Conservation (phyloP, 30 jellyfish, hydroid and myxozoan species). For the Aurelia sp. region DNA sequence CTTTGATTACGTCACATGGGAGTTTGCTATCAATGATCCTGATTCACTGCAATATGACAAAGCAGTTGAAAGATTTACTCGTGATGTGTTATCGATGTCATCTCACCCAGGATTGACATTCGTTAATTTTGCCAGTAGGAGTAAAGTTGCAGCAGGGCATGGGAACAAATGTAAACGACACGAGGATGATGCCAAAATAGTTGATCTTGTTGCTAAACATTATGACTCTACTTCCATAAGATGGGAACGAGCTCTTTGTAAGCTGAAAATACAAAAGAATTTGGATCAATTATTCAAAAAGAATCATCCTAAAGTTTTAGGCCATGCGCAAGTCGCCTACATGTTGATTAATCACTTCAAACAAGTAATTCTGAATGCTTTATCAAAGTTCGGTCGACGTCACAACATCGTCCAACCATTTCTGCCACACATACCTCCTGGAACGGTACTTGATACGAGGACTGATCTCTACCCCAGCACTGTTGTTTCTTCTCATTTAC, state of each 20-base stretch:
- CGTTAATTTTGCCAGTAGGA: constrained; percentile 67
- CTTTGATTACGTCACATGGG: constrained; percentile 94
- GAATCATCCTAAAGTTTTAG: constrained; percentile 88
- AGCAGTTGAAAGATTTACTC: constrained; percentile 62
- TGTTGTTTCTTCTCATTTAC: constrained; percentile 15
- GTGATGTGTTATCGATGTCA: constrained; percentile 30
- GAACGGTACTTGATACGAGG: not conserved
- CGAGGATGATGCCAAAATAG: constrained; percentile 47
- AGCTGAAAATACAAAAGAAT: not conserved
- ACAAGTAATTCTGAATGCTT: constrained; percentile 1
- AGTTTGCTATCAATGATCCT: constrained; percentile 88
- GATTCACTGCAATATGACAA: constrained; percentile 60
- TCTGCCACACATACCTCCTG: not conserved
- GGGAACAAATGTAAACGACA: constrained; percentile 49
- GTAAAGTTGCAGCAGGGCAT: constrained; percentile 1
- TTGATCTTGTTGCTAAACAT: constrained; percentile 53
- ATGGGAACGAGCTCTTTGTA: constrained; percentile 55
- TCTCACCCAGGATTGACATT: constrained; percentile 67
- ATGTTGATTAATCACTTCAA: constrained; percentile 65
- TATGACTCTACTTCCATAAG: constrained; percentile 47
- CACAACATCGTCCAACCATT: not conserved
- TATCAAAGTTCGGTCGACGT: not conserved
- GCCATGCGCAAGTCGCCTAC: constrained; percentile 91
- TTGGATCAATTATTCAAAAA: constrained; percentile 47
- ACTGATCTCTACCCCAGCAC: not conserved